Evolutionary conservation across 2,797 vertebrate genomes (phyloP).

Genomic region (Fundulus diaphanus): DNA sequence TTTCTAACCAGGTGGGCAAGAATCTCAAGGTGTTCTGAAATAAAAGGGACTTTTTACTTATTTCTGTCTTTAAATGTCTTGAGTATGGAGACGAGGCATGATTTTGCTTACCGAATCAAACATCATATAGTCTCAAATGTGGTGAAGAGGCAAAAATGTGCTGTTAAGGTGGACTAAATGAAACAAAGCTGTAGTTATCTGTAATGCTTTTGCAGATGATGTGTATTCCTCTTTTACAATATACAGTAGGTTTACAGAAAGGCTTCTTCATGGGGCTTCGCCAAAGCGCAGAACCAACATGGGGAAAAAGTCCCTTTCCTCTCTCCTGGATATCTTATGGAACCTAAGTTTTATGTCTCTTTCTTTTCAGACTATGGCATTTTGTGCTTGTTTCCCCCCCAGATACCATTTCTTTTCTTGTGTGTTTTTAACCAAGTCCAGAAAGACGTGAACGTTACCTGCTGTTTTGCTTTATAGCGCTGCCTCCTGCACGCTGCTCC

Average conservation of each 20-base stretch:
- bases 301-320: conserved; percentile 49
- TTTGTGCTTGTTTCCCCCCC: neutral
- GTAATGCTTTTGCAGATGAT: neutral
- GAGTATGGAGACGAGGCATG: neutral
- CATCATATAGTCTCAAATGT: no score
- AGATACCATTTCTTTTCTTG: neutral
- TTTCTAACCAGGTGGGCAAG: no score
- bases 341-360: conserved; percentile 15
- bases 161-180: neutral
- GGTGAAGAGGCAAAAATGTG: no score
- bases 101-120: no score
- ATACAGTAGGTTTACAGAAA: conserved; percentile 53
- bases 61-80: neutral
- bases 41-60: no score
- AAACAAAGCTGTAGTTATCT: no score
- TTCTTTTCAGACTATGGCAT: neutral
- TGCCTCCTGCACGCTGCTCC: no score
- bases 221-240: neutral
- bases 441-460: neutral
- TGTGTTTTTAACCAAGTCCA: neutral
- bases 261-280: conserved; percentile 56
- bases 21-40: no score
- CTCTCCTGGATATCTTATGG: conserved; percentile 13
- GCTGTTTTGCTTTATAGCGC: neutral
- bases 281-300: conserved; percentile 71